phyloP scores from a whole-genome alignment of 2,888 invertebrate genomes.

The Volucella zonaria region DNA sequence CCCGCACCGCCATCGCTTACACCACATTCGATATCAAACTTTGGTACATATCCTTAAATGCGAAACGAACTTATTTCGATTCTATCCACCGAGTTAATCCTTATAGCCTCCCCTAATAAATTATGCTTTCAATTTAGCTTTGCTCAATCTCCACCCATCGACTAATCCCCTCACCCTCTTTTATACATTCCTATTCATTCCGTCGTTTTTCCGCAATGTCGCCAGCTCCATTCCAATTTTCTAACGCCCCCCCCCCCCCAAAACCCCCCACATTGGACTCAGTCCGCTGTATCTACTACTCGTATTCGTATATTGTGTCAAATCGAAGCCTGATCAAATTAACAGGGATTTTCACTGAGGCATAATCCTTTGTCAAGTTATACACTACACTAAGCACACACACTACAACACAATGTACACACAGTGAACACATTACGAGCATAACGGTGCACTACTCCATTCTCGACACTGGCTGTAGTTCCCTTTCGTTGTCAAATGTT shows the following conservation, averaged over 20 bases:
- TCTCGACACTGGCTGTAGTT: conserved; percentile 41
- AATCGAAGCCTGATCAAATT: conserved; percentile 72
- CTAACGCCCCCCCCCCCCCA: neutral
- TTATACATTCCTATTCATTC: neutral
- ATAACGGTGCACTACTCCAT: conserved; percentile 2
- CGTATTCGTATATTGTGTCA: conserved; percentile 64
- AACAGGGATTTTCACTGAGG: conserved; percentile 69
- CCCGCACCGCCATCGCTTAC: conserved; percentile 1
- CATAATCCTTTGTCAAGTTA: conserved; percentile 72
- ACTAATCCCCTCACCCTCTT: neutral
- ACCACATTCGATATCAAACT: conserved; percentile 46
- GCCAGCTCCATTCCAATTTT: neutral
- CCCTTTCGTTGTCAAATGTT: conserved; percentile 63
- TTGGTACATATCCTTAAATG: neutral
- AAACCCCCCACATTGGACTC: neutral
- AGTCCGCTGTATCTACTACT: conserved; percentile 12
- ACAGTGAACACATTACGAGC: neutral
- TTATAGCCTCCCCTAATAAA: conserved; percentile 64
- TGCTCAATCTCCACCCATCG: conserved; percentile 1
- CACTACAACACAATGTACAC: neutral
- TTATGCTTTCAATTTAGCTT: conserved; percentile 69
- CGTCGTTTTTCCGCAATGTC: neutral
- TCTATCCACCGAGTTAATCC: conserved; percentile 61
- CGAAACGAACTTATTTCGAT: conserved; percentile 43
- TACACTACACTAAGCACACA: conserved; percentile 20